Conservation (phyloP, 2,797 vertebrate genomes). For the Onychomys leucogaster region DNA sequence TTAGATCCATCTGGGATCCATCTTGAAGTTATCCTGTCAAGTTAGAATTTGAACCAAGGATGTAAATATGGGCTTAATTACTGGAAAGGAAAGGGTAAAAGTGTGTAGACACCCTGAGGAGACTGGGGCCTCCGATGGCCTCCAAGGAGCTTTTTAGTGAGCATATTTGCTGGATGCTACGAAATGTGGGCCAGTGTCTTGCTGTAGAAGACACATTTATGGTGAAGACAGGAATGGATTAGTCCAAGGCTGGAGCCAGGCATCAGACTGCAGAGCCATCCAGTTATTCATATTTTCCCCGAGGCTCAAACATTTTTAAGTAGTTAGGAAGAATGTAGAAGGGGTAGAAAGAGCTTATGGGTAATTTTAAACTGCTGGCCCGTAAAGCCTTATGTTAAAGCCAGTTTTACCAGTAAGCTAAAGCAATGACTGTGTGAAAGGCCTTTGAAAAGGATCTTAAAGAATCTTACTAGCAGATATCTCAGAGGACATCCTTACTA, state of each 20-base stretch:
- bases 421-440: conserved; percentile 58
- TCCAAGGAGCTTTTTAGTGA: neutral
- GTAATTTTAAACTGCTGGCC: conserved; percentile 63
- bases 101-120: neutral
- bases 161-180: neutral
- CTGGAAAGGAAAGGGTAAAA: neutral
- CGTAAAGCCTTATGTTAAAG: conserved; percentile 38
- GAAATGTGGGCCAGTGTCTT: neutral
- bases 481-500: conserved; percentile 48
- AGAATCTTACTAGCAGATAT: neutral
- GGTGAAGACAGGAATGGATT: conserved; percentile 30
- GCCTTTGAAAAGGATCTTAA: conserved; percentile 48
- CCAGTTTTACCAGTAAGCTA: conserved; percentile 49
- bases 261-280: neutral
- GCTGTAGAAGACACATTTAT: neutral
- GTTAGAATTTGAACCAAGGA: conserved; percentile 24
- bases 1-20: conserved; percentile 11
- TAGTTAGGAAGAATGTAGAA: conserved; percentile 63
- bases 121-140: neutral
- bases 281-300: conserved; percentile 45
- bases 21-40: conserved; percentile 42
- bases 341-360: conserved; percentile 20
- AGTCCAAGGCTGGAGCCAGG: neutral
- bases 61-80: neutral
- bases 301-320: conserved; percentile 60